phyloP scores from a whole-genome alignment of 2,888 invertebrate genomes.

The Caenorhabditis virilis region DNA sequence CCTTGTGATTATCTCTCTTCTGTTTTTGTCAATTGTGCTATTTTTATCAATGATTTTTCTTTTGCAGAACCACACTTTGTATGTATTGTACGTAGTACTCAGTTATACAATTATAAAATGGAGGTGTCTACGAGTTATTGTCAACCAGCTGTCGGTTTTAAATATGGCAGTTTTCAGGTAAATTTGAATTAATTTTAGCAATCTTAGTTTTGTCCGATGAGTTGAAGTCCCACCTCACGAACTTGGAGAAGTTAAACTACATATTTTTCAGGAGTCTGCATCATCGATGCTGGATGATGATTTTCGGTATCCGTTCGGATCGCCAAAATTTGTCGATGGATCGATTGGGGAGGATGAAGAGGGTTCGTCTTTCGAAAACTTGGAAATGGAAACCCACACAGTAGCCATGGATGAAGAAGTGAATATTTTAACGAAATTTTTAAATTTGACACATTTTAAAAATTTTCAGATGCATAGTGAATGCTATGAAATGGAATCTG shows the following conservation, averaged over 20 bases:
- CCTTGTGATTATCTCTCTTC: no score
- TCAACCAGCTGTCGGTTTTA: constrained; percentile 31
- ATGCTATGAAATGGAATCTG: constrained; percentile 18
- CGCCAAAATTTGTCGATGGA: no score
- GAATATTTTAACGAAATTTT: background rate
- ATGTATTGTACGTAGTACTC: constrained; percentile 37
- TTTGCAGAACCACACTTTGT: constrained; percentile 12
- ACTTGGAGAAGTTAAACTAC: constrained; percentile 33
- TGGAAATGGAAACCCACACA: background rate
- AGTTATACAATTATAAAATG: constrained; percentile 18
- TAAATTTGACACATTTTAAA: background rate
- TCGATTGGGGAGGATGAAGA: constrained; percentile 37
- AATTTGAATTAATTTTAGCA: background rate
- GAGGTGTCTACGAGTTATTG: constrained; percentile 41
- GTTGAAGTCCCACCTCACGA: constrained; percentile 19
- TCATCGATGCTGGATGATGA: no score
- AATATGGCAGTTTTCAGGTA: constrained; percentile 36
- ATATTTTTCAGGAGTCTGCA: no score
- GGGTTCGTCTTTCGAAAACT: constrained; percentile 12
- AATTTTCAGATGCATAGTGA: constrained; percentile 4
- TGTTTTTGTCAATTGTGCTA: no score
- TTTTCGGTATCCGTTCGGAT: no score
- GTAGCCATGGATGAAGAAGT: background rate
- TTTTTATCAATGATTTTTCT: no score
- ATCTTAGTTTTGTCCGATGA: background rate